Percentiles rank a stretch among this genome's conserved stretches.
These are phyloP conservation scores for Cygnus buccinator DNA, from an alignment of 2,113 vertebrate genomes.

Conservation along the genomic window DNA sequence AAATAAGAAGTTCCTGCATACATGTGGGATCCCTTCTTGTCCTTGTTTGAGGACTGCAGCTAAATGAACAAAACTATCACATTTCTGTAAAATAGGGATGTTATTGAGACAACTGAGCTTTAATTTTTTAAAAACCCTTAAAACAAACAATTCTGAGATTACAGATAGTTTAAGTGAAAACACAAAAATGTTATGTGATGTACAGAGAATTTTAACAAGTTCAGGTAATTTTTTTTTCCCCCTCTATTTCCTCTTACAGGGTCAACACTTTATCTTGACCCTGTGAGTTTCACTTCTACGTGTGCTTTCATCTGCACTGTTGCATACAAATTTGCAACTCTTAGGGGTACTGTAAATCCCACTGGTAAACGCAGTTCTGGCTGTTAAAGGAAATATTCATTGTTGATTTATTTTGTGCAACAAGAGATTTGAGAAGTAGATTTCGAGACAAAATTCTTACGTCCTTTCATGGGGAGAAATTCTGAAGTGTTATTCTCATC, in stretches of 20 bases:
- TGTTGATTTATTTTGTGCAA: neutral
- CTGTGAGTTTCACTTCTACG: neutral
- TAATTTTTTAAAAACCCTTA: neutral
- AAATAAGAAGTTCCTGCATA: neutral
- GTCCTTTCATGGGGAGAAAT: neutral
- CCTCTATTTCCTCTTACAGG: neutral
- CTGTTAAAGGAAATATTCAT: neutral
- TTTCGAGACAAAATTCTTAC: neutral
- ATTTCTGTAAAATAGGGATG: neutral
- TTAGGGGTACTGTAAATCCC: neutral
- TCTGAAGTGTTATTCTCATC: neutral
- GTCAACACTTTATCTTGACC: neutral
- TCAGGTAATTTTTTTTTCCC: neutral
- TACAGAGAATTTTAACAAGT: neutral
- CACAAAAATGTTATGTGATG: neutral
- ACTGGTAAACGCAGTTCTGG: neutral
- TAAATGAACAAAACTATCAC: neutral
- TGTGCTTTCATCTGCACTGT: neutral
- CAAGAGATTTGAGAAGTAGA: neutral
- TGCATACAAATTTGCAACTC: neutral
- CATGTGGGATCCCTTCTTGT: neutral
- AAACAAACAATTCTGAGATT: neutral
- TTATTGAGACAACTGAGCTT: neutral
- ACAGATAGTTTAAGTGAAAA: neutral
- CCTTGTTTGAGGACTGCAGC: neutral